Percentiles rank a stretch among this genome's conserved stretches.
Conservation (phyloP, 2,113 vertebrate species). For the Trematocara macrostoma region DNA sequence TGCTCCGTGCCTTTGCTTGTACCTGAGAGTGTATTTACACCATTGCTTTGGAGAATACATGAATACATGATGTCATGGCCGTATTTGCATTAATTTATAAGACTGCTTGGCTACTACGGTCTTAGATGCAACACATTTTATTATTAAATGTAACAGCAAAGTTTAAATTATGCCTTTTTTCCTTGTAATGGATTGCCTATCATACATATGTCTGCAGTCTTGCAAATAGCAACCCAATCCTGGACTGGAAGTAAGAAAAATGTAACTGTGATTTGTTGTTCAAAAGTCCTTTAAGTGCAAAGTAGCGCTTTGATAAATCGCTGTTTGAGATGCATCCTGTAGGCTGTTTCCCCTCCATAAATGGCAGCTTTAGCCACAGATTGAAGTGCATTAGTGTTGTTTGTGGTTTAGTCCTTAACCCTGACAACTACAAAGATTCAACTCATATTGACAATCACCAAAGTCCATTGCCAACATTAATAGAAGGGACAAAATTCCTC, state of each 20-base stretch:
- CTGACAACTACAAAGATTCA: slow-evolving; percentile 3
- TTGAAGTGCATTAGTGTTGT: slow-evolving; percentile 7
- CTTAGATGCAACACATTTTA: neutral
- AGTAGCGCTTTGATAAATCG: slow-evolving; percentile 3
- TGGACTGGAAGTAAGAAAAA: neutral
- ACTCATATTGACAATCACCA: neutral
- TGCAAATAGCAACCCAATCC: neutral
- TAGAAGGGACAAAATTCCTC: neutral
- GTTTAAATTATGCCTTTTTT: neutral
- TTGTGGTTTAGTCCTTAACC: slow-evolving; percentile 18
- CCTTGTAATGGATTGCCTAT: neutral
- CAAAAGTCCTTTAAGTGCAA: slow-evolving; percentile 11
- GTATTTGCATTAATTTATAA: neutral
- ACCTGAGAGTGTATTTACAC: slow-evolving; percentile 3
- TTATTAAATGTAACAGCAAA: neutral
- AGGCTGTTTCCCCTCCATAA: neutral
- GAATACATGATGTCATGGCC: neutral
- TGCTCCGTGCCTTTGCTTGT: neutral
- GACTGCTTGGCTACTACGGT: neutral
- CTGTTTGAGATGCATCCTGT: slow-evolving; percentile 12
- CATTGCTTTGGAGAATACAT: slow-evolving; percentile 5
- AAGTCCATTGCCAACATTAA: neutral
- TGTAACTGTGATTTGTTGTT: neutral
- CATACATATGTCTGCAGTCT: neutral
- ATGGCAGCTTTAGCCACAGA: neutral